Base-by-base conservation (phyloP, 2,113 vertebrate genomes). In the Helogale parvula region DNA sequence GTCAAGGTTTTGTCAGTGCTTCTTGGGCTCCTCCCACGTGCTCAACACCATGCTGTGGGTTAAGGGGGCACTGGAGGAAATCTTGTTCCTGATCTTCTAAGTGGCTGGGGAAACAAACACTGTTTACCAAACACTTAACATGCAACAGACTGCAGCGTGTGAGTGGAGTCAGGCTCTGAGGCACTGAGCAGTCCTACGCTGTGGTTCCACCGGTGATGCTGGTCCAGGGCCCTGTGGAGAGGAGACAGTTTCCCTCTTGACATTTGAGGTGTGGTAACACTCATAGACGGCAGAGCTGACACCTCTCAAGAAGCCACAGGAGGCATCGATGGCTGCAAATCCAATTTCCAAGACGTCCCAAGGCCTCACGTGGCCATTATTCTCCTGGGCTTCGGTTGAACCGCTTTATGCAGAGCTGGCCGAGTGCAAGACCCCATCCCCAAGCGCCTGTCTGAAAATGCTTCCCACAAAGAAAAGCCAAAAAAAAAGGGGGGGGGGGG, bases 91-190 rank as follows among this genome's bases (percentile, higher is more conserved):
- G 19, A 19, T 76, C 15, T 50, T 60, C 68, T 21, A 7, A 13
- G n/a, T 7, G 29, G 10, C 8, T 10, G 1, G 16, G 65, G 60
- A 45, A 29, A 23, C 10, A 21, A 41, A 90, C 63, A 31, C 1
- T 47, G 14, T 4, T 0, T 38, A 17, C 23, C 71, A 38, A 47
- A 38, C 8, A 12, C 19, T 72, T 8, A 50, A 13, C 17, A 13
- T 23, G 35, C n/a, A 25, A 35, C 41, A 35, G 25, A 19, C 15
- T 11, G 11, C n/a, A 14, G 4, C 4, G 0, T 2, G 0, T 1
- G 0, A 15, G 2, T 2, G 0, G 0, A 25, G 13, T 35, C 52
- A 2, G 1, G 63, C 29, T 45, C 52, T 2, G 52, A 33, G 60
- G 19, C 19, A 7, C 38, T 7, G 33, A 54, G 29, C 2, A 0